phyloP scores from a whole-genome alignment of 1,140 invertebrate genomes.

The Fopius arisanus region DNA sequence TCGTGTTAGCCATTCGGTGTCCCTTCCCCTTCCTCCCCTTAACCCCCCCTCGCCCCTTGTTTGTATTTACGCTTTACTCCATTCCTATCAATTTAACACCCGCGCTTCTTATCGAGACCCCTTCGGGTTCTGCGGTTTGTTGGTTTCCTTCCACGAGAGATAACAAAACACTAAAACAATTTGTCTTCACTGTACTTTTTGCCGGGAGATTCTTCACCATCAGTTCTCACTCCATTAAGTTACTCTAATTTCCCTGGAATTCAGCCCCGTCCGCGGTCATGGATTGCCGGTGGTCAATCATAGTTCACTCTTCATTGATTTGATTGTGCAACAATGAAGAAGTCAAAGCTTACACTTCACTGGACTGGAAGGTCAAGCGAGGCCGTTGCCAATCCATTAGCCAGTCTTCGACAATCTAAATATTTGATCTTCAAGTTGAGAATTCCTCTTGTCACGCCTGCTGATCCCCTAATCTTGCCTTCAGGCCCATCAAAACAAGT shows the following conservation, averaged over 20 bases:
- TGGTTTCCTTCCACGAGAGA: conserved; percentile 31
- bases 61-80: conserved; percentile 35
- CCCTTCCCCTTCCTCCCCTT: conserved; percentile 27
- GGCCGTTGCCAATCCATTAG: conserved; percentile 47
- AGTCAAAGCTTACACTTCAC: not conserved
- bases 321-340: conserved; percentile 2
- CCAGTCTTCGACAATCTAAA: conserved; percentile 40
- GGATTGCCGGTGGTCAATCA: not conserved
- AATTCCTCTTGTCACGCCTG: not conserved
- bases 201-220: not conserved
- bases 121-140: conserved; percentile 40
- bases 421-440: conserved; percentile 43
- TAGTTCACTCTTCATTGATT: not conserved
- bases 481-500: not conserved
- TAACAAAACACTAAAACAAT: conserved; percentile 20
- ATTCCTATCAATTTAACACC: conserved; percentile 38
- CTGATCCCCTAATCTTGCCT: not conserved
- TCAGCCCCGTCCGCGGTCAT: too few relatives aligned
- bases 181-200: not conserved
- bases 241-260: too few relatives aligned
- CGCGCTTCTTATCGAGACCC: conserved; percentile 40
- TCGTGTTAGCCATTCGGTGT: conserved; percentile 11
- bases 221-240: too few relatives aligned
- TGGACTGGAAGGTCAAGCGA: conserved; percentile 37
- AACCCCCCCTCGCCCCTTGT: conserved; percentile 32